Evolutionary conservation across 2,888 invertebrate genomes (phyloP).

Genomic region (Spilosoma lubricipeda): DNA sequence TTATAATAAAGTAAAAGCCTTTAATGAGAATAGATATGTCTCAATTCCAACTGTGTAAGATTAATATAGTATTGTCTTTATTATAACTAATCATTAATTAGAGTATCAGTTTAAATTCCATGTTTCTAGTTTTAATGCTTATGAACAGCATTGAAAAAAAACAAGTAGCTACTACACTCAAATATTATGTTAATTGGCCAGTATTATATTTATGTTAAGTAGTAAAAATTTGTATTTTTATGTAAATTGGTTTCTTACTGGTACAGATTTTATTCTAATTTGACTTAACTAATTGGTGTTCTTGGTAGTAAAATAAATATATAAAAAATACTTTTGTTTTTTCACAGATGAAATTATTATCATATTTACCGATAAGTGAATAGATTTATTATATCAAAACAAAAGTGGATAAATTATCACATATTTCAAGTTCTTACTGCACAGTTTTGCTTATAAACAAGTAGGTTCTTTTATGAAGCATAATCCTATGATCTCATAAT

Average conservation of each 20-base stretch:
- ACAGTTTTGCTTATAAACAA: neutral
- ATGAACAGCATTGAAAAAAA: neutral
- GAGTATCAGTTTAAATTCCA: neutral
- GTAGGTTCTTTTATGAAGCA: neutral
- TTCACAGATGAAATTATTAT: neutral
- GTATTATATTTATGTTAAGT: slow-evolving; percentile 13
- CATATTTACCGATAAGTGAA: no score
- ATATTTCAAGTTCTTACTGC: neutral
- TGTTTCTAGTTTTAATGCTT: neutral
- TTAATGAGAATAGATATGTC: neutral
- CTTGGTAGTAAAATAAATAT: neutral
- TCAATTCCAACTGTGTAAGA: neutral
- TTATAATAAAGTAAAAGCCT: neutral
- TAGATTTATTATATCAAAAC: neutral
- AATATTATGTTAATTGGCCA: slow-evolving; percentile 4
- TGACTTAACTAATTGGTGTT: slow-evolving; percentile 14
- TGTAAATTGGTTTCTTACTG: slow-evolving; percentile 23
- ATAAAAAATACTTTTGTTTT: neutral
- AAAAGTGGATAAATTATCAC: neutral
- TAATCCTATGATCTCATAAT: neutral
- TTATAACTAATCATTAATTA: neutral
- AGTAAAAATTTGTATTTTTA: slow-evolving; percentile 4
- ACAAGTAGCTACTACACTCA: neutral
- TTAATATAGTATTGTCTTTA: neutral
- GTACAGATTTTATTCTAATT: slow-evolving; percentile 11